Percentiles rank a stretch among this genome's conserved stretches.
Conservation (phyloP, 2,797 vertebrate species). For the Catamblyrhynchus diadema region DNA sequence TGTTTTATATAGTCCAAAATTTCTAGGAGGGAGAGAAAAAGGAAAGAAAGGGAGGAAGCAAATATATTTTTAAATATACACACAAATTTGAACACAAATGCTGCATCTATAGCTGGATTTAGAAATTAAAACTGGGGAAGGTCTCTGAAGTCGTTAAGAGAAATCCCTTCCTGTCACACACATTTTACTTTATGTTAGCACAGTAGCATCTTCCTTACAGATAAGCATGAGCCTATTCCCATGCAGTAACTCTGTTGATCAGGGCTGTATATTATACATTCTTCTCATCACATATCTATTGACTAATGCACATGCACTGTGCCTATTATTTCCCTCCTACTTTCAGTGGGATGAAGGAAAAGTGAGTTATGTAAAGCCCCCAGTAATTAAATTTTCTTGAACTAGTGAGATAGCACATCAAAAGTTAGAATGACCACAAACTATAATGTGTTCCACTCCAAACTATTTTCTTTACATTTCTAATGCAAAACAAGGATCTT, state of each 20-base stretch:
- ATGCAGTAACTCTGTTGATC: not conserved
- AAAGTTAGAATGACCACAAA: slow-evolving; percentile 1
- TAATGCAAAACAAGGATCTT: not conserved
- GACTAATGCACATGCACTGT: not conserved
- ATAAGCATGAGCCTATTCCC: not conserved
- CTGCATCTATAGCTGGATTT: not conserved
- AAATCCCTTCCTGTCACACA: not conserved
- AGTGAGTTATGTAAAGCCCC: not conserved
- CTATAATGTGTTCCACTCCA: not conserved
- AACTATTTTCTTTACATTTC: not conserved
- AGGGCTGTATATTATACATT: not conserved
- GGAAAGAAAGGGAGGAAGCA: not conserved
- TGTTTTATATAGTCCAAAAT: not conserved
- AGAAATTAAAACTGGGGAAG: not conserved
- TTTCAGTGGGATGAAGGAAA: not conserved
- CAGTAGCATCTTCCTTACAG: not conserved
- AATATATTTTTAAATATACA: not conserved
- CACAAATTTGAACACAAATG: not conserved
- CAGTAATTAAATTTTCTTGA: slow-evolving; percentile 14
- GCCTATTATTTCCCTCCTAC: not conserved
- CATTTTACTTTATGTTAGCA: not conserved
- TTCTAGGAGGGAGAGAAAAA: not conserved
- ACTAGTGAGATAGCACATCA: not conserved
- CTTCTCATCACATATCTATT: not conserved
- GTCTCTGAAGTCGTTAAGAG: not conserved